A percentile compares a stretch with the other conserved stretches of the same genome.
Conservation (phyloP, 2,888 invertebrate species). For the Mythimna ferrago region DNA sequence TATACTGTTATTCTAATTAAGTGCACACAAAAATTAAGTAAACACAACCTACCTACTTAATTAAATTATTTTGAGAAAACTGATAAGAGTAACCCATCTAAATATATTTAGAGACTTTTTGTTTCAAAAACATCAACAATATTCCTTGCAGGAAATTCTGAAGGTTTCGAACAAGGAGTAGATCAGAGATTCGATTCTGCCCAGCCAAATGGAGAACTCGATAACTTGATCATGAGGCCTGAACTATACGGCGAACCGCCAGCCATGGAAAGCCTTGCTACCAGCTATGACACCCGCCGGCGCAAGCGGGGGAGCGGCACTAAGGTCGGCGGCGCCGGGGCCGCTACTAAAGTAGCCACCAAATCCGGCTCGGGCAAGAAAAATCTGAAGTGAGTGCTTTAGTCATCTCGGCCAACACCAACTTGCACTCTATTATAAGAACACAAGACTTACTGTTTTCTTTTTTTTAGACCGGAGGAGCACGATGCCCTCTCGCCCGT, state of each 20-base stretch:
- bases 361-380: slow-evolving; percentile 87
- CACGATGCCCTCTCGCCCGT: slow-evolving; percentile 79
- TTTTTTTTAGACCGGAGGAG: slow-evolving; percentile 78
- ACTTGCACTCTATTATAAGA: slow-evolving; percentile 44
- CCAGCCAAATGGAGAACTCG: slow-evolving; percentile 85
- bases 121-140: slow-evolving; percentile 12
- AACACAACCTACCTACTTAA: too few relatives aligned
- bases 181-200: slow-evolving; percentile 84
- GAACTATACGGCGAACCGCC: slow-evolving; percentile 92
- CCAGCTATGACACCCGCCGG: slow-evolving; percentile 82
- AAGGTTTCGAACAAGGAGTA: slow-evolving; percentile 84
- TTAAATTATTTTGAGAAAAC: slow-evolving; percentile 4
- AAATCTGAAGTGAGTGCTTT: slow-evolving; percentile 82
- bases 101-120: background rate
- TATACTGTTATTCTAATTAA: too few relatives aligned
- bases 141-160: slow-evolving; percentile 81
- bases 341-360: slow-evolving; percentile 87
- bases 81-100: background rate
- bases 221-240: slow-evolving; percentile 92
- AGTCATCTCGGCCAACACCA: slow-evolving; percentile 15
- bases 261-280: slow-evolving; percentile 84
- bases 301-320: slow-evolving; percentile 87
- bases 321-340: slow-evolving; percentile 87
- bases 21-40: background rate
- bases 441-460: slow-evolving; percentile 31